These are phyloP conservation scores for Apamea anceps DNA, from an alignment of 2,888 invertebrate species.

Conservation along the genomic window DNA sequence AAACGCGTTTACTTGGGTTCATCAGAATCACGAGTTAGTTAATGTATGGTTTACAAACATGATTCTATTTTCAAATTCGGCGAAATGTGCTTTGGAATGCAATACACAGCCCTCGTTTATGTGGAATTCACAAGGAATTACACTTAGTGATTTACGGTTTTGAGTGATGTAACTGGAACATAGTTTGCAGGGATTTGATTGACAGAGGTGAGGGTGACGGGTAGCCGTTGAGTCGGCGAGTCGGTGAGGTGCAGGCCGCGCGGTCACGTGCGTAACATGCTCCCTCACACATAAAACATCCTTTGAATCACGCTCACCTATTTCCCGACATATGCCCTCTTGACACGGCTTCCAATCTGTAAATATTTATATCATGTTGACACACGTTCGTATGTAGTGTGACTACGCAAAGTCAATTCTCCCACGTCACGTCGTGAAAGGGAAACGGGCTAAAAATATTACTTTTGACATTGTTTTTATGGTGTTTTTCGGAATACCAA, in stretches of 20 bases:
- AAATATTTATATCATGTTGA: slow-evolving; percentile 64
- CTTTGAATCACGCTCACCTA: slow-evolving; percentile 72
- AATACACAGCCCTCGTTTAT: slow-evolving; percentile 43
- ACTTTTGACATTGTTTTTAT: slow-evolving; percentile 58
- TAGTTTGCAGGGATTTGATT: slow-evolving; percentile 78
- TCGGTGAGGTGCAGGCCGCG: slow-evolving; percentile 44
- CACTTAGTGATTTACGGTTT: slow-evolving; percentile 63
- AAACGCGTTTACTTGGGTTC: slow-evolving; percentile 12
- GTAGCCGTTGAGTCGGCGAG: slow-evolving; percentile 48
- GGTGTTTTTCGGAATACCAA: slow-evolving; percentile 38
- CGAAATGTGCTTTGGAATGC: slow-evolving; percentile 37
- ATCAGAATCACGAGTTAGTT: slow-evolving; percentile 3
- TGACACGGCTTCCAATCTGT: slow-evolving; percentile 71
- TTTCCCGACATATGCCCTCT: slow-evolving; percentile 75
- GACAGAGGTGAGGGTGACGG: slow-evolving; percentile 76
- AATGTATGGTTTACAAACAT: slow-evolving; percentile 18
- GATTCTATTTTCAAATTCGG: slow-evolving; percentile 11
- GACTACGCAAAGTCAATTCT: slow-evolving; percentile 60
- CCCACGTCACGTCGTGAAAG: slow-evolving; percentile 46
- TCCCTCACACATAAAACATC: slow-evolving; percentile 69
- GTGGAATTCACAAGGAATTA: slow-evolving; percentile 55
- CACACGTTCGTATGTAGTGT: slow-evolving; percentile 57
- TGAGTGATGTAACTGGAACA: slow-evolving; percentile 75
- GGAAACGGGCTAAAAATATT: slow-evolving; percentile 54
- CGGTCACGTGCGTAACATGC: slow-evolving; percentile 68